Evolutionary conservation across 1,140 invertebrate genomes (phyloP).

Genomic region (Cotesia glomerata): DNA sequence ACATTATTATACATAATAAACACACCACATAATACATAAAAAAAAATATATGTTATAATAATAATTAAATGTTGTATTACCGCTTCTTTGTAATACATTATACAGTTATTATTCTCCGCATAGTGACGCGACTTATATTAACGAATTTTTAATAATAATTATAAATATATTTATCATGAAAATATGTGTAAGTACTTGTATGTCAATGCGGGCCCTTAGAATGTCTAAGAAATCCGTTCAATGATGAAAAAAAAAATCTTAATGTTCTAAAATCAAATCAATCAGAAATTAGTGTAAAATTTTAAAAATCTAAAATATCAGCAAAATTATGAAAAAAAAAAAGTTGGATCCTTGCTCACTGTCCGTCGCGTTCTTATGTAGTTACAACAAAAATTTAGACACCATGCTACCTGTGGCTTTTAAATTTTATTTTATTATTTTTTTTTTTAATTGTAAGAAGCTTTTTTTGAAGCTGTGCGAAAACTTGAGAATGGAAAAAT

Average conservation of each 20-base stretch:
- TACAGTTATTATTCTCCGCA: slow-evolving; percentile 47
- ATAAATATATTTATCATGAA: slow-evolving; percentile 22
- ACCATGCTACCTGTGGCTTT: slow-evolving; percentile 30
- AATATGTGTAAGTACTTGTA: slow-evolving; percentile 14
- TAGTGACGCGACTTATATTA: slow-evolving; percentile 46
- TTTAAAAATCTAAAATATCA: background rate
- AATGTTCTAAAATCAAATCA: background rate
- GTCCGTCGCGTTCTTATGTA: slow-evolving; percentile 27
- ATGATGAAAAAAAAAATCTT: slow-evolving; percentile 10
- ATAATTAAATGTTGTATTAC: slow-evolving; percentile 58
- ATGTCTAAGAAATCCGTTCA: background rate
- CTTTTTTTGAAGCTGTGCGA: slow-evolving; percentile 32
- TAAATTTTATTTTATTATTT: slow-evolving; percentile 12
- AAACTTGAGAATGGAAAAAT: slow-evolving; percentile 17
- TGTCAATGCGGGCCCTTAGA: background rate
- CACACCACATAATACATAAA: slow-evolving; percentile 35
- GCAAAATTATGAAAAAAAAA: no score
- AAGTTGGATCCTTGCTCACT: slow-evolving; percentile 24
- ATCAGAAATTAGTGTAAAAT: background rate
- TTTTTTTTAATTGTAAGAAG: slow-evolving; percentile 36
- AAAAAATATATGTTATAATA: slow-evolving; percentile 48
- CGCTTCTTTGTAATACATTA: slow-evolving; percentile 55
- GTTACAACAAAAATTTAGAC: slow-evolving; percentile 24
- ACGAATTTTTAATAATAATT: slow-evolving; percentile 39
- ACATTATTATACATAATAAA: slow-evolving; percentile 22